Conservation (phyloP, 2,888 invertebrate genomes). For the Hydrotaea diabolus region DNA sequence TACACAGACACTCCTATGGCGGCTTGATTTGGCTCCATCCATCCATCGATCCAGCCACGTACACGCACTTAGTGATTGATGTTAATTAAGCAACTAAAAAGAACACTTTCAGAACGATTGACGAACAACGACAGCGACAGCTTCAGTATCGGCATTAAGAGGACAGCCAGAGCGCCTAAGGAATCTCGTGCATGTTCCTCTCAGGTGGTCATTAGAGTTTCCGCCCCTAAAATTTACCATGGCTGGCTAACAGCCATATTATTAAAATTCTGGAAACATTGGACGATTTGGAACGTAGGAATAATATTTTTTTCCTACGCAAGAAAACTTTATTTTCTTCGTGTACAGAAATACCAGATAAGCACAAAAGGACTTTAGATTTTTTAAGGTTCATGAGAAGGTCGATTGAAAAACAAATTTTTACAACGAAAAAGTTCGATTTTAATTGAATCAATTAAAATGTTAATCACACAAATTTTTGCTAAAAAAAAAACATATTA, state of each 20-base stretch:
- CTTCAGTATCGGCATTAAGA: too few relatives aligned
- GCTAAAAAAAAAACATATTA: too few relatives aligned
- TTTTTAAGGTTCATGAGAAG: too few relatives aligned
- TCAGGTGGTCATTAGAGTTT: conserved; percentile 14
- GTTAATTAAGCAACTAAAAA: conserved; percentile 57
- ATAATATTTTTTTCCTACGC: too few relatives aligned
- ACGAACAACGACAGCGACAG: not conserved
- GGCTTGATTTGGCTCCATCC: not conserved
- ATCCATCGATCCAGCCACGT: not conserved
- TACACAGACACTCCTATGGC: not conserved
- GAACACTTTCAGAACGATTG: conserved; percentile 28
- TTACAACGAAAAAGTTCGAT: too few relatives aligned
- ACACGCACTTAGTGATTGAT: conserved; percentile 9
- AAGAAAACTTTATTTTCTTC: too few relatives aligned
- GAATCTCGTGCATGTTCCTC: not conserved
- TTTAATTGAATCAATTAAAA: too few relatives aligned
- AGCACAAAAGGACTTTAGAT: too few relatives aligned
- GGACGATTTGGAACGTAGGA: too few relatives aligned
- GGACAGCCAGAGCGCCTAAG: not conserved
- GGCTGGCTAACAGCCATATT: not conserved
- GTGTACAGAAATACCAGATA: too few relatives aligned
- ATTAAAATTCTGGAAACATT: not conserved
- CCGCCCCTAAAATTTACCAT: conserved; percentile 6
- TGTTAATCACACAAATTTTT: too few relatives aligned
- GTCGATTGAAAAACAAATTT: too few relatives aligned